Conservation (phyloP, 2,797 vertebrate species). For the Galago senegalensis region DNA sequence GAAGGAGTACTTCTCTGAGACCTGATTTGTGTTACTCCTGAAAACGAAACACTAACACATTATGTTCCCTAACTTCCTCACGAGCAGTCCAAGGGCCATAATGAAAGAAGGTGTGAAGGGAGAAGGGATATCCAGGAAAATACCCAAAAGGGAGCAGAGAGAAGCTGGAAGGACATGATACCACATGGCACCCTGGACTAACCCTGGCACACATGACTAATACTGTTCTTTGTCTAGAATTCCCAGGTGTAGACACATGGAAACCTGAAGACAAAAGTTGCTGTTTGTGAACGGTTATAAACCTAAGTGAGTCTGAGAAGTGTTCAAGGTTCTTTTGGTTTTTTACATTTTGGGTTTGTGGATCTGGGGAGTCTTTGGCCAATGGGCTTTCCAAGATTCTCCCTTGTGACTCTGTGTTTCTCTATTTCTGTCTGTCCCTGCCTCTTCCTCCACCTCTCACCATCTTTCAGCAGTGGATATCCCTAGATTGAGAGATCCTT, state of each 20-base stretch:
- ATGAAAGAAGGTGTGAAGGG: neutral
- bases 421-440: neutral
- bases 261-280: neutral
- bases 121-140: neutral
- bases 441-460: rapidly evolving
- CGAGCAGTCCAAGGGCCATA: neutral
- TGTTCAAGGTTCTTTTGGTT: neutral
- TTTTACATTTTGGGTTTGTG: neutral
- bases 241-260: neutral
- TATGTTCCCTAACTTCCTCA: neutral
- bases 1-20: neutral
- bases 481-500: neutral
- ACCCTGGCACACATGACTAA: neutral
- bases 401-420: neutral
- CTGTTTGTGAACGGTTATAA: neutral
- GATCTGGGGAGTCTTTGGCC: neutral
- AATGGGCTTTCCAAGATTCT: neutral
- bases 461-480: neutral
- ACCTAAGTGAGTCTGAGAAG: neutral
- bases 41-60: neutral
- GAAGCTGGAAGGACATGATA: neutral
- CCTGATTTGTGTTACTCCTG: neutral
- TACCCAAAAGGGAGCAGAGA: neutral
- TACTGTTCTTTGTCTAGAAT: neutral
- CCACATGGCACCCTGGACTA: neutral